Evolutionary conservation across 2,113 vertebrate genomes (phyloP).

Genomic region (Tachysurus fulvidraco): DNA sequence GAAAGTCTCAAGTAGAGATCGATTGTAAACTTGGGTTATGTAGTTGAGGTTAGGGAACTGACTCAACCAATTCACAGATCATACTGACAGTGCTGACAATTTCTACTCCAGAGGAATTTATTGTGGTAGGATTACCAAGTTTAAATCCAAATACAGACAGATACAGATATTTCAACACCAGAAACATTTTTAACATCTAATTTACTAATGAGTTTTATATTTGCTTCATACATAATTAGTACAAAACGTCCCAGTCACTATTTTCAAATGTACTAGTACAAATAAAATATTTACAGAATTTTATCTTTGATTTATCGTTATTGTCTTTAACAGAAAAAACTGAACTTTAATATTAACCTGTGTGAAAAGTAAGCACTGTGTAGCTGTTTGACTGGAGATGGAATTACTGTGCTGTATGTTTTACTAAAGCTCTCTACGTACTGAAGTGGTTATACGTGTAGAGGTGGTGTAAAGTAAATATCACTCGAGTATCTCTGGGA

Average conservation of each 20-base stretch:
- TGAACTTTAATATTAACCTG: background rate
- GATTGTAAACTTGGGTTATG: no score
- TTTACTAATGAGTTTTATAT: background rate
- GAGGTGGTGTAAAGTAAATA: background rate
- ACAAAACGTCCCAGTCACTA: background rate
- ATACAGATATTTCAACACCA: background rate
- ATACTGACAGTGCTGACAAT: background rate
- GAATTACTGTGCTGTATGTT: background rate
- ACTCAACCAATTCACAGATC: background rate
- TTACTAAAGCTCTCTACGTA: background rate
- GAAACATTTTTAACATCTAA: background rate
- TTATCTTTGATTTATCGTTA: no score
- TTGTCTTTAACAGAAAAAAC: background rate
- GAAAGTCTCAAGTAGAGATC: no score
- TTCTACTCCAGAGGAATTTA: no score
- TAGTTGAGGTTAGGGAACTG: background rate
- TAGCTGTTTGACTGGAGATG: background rate
- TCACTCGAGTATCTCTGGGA: background rate
- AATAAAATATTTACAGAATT: background rate
- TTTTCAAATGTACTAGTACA: background rate
- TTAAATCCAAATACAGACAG: background rate
- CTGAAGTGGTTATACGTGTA: background rate
- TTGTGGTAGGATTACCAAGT: background rate
- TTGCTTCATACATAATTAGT: no score
- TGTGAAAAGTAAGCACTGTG: background rate